phyloP scores from a whole-genome alignment of 2,797 vertebrate genomes.

The Morelia viridis region DNA sequence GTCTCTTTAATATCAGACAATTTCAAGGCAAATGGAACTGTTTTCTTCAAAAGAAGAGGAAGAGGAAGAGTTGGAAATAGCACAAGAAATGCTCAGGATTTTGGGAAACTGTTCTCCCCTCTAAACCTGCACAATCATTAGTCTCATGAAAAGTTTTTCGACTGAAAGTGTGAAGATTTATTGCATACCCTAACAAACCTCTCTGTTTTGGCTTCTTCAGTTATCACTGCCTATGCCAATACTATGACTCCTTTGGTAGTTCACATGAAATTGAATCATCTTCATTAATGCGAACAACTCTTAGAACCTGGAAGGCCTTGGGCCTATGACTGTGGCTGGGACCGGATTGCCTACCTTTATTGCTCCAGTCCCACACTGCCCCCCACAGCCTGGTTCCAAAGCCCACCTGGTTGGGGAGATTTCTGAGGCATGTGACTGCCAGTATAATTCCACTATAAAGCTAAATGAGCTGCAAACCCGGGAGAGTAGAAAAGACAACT shows the following conservation, averaged over 20 bases:
- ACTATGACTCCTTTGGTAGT: not conserved
- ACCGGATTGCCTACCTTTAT: not conserved
- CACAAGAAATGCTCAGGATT: not conserved
- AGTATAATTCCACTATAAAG: not conserved
- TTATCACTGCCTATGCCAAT: not conserved
- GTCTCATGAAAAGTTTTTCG: not conserved
- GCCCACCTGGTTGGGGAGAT: not conserved
- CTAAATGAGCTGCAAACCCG: not conserved
- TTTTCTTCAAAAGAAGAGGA: not conserved
- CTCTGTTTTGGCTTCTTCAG: not conserved
- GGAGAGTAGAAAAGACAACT: not conserved
- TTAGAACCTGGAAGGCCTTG: not conserved
- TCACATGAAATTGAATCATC: not conserved
- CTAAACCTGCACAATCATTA: not conserved
- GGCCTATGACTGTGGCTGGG: not conserved
- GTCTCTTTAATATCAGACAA: not conserved
- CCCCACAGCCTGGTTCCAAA: not conserved
- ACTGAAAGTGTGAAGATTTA: not conserved
- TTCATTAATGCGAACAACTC: not conserved
- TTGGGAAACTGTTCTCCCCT: not conserved
- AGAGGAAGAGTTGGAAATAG: not conserved
- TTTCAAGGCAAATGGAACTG: not conserved
- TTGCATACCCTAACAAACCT: not conserved
- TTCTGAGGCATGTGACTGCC: not conserved
- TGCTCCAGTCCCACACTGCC: not conserved